Conservation (phyloP, 2,888 invertebrate species). For the Stenolophus ochropezus region DNA sequence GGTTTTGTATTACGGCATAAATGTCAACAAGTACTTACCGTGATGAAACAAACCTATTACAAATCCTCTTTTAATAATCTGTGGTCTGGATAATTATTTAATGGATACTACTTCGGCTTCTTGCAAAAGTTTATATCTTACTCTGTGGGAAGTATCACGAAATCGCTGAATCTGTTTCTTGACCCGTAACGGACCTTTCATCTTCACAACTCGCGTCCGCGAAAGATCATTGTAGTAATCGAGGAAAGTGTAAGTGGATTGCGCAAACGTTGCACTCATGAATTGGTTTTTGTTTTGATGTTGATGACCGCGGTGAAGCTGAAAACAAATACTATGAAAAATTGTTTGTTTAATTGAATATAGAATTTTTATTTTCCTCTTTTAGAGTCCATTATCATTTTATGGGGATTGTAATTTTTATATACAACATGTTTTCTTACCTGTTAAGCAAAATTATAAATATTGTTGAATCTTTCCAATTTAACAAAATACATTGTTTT, state of each 20-base stretch:
- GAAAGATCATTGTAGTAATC: conserved; percentile 10
- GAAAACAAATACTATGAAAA: no score
- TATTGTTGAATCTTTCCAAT: no score
- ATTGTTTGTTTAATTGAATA: no score
- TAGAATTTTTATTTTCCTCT: no score
- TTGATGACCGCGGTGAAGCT: conserved; percentile 10
- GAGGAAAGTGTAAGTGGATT: conserved; percentile 33
- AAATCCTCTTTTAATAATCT: conserved; percentile 6
- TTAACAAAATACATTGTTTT: no score
- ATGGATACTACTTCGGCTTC: neutral
- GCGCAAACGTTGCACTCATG: conserved; percentile 7
- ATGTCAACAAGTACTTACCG: neutral
- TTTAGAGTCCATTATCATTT: no score
- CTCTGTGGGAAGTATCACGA: neutral
- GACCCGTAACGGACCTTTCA: conserved; percentile 26
- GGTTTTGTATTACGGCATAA: neutral
- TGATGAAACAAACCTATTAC: conserved; percentile 16
- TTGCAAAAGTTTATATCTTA: neutral
- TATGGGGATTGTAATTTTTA: no score
- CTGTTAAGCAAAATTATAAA: no score
- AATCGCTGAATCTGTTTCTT: conserved; percentile 3
- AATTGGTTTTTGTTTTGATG: conserved; percentile 4
- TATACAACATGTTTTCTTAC: no score
- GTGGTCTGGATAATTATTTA: conserved; percentile 12
- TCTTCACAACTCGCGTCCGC: neutral